Conservation (phyloP, 2,888 invertebrate species). For the Hermodice carunculata region DNA sequence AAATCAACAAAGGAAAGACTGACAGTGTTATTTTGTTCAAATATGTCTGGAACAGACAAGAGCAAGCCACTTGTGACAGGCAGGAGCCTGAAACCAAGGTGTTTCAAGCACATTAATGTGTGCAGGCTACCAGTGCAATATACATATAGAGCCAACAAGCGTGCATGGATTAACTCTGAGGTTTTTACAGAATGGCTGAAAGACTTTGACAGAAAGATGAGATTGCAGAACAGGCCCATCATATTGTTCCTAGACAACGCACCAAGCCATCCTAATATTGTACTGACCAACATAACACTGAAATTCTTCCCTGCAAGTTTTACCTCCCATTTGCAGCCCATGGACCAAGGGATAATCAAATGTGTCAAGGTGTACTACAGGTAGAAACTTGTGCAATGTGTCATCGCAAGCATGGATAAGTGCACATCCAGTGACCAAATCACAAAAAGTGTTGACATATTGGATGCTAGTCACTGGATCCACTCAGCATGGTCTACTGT, state of each 20-base stretch:
- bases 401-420: neutral
- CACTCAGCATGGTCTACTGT: neutral
- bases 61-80: neutral
- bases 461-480: neutral
- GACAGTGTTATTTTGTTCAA: neutral
- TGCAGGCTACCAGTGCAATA: no score
- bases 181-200: neutral
- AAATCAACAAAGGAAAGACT: neutral
- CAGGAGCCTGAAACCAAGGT: neutral
- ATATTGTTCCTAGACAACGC: slow-evolving; percentile 1
- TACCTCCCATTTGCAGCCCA: neutral
- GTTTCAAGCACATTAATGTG: neutral
- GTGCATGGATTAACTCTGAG: neutral
- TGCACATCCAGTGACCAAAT: neutral
- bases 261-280: neutral
- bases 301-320: neutral
- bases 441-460: neutral
- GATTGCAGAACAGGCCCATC: neutral
- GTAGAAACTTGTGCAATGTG: neutral
- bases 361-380: neutral
- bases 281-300: neutral
- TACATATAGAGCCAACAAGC: neutral
- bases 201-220: neutral
- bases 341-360: neutral
- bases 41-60: neutral